Conservation (phyloP, 1,140 invertebrate genomes). For the Penaeus chinensis region DNA sequence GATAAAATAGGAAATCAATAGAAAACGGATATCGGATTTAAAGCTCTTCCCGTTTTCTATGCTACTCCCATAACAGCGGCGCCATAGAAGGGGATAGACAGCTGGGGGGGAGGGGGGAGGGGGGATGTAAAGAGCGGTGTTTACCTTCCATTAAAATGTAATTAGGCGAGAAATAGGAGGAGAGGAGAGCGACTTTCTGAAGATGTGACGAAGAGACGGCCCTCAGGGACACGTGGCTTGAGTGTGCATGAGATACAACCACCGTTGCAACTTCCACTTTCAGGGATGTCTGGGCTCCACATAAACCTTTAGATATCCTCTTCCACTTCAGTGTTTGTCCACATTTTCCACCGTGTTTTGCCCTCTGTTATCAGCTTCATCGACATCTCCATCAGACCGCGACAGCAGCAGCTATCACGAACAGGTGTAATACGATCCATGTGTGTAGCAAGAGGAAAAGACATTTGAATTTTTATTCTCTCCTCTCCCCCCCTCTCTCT, state of each 20-base stretch:
- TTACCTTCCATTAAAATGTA: conserved; percentile 36
- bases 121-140: not conserved
- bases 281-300: conserved; percentile 14
- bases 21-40: no score
- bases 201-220: not conserved
- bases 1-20: no score
- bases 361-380: conserved; percentile 12
- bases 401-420: no score
- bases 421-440: no score
- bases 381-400: conserved; percentile 2
- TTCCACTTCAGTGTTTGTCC: not conserved
- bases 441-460: no score
- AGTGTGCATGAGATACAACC: no score
- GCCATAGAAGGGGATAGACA: not conserved
- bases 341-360: not conserved
- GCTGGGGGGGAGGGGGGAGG: not conserved
- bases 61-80: not conserved
- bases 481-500: no score
- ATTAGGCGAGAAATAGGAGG: conserved; percentile 7
- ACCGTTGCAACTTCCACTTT: not conserved
- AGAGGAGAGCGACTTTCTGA: not conserved
- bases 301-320: not conserved
- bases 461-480: no score
- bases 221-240: not conserved
- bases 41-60: no score